Base-by-base conservation (phyloP, 2,888 invertebrate species). In the Lathronympha strigana region DNA sequence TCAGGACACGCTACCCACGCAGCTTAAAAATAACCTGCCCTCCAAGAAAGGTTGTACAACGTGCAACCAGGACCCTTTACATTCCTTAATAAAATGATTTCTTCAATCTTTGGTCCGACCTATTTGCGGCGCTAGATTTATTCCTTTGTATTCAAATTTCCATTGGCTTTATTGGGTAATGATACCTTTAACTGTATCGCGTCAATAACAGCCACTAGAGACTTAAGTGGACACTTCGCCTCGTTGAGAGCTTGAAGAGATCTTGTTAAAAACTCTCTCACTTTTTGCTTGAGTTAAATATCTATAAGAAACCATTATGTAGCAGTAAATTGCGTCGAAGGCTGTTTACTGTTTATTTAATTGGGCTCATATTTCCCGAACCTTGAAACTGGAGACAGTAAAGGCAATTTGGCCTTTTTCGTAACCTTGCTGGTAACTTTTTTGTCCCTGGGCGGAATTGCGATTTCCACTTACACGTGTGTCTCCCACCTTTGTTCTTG, bases 241-340 rank as follows among this genome's bases (percentile, higher is more conserved):
- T 55, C 66, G 62, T 71, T 66, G 64, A 67, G 63, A 67, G 62
- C 45, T 58, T 64, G 63, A 54, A 76, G 73, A 75, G 73, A 71
- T 69, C 74, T 74, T 69, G 67, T 66, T 70, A 60, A 67, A 71
- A 71, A 72, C 23, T 69, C 69, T 23, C 45, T 54, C 28, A 23
- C 38, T 31, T 61, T 54, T 38, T 38, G 38, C 21, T 31, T 43
- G 31, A 25, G 21, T 19, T 43, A 45, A 63, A 51, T 4, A 2
- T 58, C n/a, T 23, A 4, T 25, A 21, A 43, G 36, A 23, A 36
- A 33, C 25, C 50, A 2, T 36, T 13, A n/a, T 36, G 36, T 17
- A 38, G 13, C 15, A 58, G n/a, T 43, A 19, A n/a, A 33, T 50
- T 19, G 40, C n/a, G 21, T 47, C 13, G 21, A 38, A 25, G 6